A percentile compares a stretch with the other conserved stretches of the same genome.
Evolutionary conservation across 1,140 invertebrate species (phyloP).

Genomic region (Triops longicaudatus): DNA sequence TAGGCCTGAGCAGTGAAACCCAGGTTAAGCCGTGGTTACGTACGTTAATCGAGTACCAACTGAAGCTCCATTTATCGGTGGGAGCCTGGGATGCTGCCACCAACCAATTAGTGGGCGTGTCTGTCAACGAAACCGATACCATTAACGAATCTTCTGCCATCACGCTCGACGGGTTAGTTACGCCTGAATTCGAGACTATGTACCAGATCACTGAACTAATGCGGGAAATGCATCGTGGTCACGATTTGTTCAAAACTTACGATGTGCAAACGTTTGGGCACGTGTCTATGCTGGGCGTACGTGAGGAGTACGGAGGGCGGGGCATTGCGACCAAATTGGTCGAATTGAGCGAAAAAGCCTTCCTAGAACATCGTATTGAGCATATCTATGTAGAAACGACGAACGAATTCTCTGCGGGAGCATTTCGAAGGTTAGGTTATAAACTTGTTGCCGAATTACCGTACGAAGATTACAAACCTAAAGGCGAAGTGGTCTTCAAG

Average conservation of each 20-base stretch:
- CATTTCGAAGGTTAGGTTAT: slow-evolving; percentile 19
- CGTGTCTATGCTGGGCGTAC: slow-evolving; percentile 18
- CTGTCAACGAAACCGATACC: neutral
- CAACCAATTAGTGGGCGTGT: neutral
- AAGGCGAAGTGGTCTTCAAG: neutral
- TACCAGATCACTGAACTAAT: neutral
- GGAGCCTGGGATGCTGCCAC: neutral
- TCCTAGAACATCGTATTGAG: neutral
- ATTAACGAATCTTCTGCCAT: neutral
- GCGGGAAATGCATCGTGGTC: neutral
- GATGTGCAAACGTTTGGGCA: neutral
- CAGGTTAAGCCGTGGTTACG: neutral
- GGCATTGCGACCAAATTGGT: slow-evolving; percentile 16
- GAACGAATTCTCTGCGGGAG: slow-evolving; percentile 16
- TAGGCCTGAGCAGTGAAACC: neutral
- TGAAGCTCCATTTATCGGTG: neutral
- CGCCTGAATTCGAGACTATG: neutral
- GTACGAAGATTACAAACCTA: neutral
- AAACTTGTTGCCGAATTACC: neutral
- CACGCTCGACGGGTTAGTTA: neutral
- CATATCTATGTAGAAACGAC: slow-evolving; percentile 19
- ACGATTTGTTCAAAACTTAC: neutral
- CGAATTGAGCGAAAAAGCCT: slow-evolving; percentile 5
- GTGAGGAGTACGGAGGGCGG: slow-evolving; percentile 1
- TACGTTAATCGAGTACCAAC: neutral